Percentiles rank a stretch among this genome's conserved stretches.
These are phyloP conservation scores for Dendronephthya gigantea DNA, from an alignment of 64 coral and sea anemone genomes.

Conservation along the genomic window DNA sequence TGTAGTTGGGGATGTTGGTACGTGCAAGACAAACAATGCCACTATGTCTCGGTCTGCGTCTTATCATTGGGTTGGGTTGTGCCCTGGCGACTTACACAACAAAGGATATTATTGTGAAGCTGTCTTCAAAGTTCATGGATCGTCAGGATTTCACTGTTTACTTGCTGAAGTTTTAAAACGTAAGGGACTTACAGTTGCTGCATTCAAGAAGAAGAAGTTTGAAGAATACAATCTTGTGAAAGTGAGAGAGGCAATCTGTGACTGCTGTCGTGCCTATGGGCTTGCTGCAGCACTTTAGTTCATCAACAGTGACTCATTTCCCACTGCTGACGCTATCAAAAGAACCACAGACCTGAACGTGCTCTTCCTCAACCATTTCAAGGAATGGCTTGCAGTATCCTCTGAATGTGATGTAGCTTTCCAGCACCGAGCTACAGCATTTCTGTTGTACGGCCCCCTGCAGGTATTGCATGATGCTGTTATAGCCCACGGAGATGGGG, in stretches of 20 bases:
- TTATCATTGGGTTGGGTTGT: constrained; percentile 16
- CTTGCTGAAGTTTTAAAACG: constrained; percentile 21
- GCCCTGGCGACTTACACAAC: constrained; percentile 34
- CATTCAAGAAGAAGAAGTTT: not conserved
- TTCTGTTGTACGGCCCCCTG: not conserved
- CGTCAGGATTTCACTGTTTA: constrained; percentile 20
- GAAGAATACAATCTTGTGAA: not conserved
- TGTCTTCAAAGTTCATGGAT: constrained; percentile 14
- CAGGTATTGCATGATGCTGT: not conserved
- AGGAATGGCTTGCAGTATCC: not conserved
- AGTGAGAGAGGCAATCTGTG: not conserved
- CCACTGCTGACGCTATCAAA: too few relatives aligned
- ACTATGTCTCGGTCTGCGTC: not conserved
- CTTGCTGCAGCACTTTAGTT: not conserved
- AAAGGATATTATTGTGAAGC: constrained; percentile 39
- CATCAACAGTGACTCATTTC: not conserved
- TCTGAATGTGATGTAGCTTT: not conserved
- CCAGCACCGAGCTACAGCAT: not conserved
- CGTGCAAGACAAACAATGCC: not conserved
- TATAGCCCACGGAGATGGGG: not conserved
- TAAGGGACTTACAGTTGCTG: not conserved
- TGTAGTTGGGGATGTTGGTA: too few relatives aligned
- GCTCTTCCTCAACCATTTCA: not conserved
- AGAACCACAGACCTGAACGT: not conserved
- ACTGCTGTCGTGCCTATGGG: not conserved